Evolutionary conservation across 2,113 vertebrate genomes (phyloP), one percentile per base, ranked within the genome.

Genomic region (Dipodomys stephensi): DNA sequence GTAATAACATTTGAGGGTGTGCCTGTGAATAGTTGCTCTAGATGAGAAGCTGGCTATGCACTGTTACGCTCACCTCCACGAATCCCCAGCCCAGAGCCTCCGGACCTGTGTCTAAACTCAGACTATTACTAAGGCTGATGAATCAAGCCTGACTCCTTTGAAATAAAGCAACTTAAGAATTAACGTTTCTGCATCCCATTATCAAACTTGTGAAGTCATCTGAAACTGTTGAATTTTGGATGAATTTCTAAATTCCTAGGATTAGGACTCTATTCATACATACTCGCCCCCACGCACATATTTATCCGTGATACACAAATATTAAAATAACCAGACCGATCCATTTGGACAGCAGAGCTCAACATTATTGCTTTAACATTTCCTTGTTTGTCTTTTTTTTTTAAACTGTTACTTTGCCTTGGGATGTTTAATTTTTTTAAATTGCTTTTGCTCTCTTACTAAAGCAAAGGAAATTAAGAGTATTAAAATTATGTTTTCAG

Each of bases 141-240:
- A 95, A 97, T 94, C 80, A 96, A 77, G 88, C 28, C 39, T 95
- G 95, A 95, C 92, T 94, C 93, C 88, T 95, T 96, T 81, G 67
- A 96, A 96, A 97, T 96, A 94, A 96, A 97, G 96, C 95, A 95
- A 93, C 87, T 95, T 95, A 97, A 93, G 95, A 96, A 96, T 97
- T 95, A 93, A 96, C 83, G 85, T 97, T 92, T 96, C 95, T 96
- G 90, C 91, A 93, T 96, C 84, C 94, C 92, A 97, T 97, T 95
- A 96, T 95, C 93, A 96, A 93, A 92, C 90, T 96, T 88, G 95
- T 97, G 96, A 96, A 97, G 93, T 96, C 94, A 97, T 96, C 90
- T 93, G 86, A 93, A 90, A 93, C 82, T 83, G 79, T 88, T 86
- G 80, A 35, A 94, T 94, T 94, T 97, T 97, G 92, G 95, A 96